phyloP scores from a whole-genome alignment of 2,797 vertebrate species.

The Sebastes glaucus region DNA sequence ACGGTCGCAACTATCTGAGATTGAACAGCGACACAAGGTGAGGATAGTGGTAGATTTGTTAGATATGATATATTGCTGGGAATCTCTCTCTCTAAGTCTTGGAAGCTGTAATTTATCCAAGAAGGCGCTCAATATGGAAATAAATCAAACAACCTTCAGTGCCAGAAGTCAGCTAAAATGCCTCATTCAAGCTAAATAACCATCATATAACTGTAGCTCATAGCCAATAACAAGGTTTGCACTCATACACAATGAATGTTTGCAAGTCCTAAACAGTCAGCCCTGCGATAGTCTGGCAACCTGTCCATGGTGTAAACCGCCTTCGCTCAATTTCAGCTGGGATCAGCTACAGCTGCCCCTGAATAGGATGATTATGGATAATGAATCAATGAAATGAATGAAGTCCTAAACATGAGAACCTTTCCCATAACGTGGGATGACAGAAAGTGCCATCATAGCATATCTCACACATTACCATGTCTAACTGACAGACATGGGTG shows the following conservation, averaged over 20 bases:
- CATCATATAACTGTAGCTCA: background rate
- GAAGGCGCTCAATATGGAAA: background rate
- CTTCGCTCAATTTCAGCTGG: too few relatives aligned
- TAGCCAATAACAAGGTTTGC: background rate
- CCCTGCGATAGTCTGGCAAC: too few relatives aligned
- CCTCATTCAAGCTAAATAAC: background rate
- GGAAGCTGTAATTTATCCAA: background rate
- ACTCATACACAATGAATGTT: too few relatives aligned
- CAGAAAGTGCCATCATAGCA: background rate
- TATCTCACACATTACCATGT: background rate
- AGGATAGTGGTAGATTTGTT: background rate
- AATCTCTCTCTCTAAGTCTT: background rate
- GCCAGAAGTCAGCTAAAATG: background rate
- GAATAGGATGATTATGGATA: too few relatives aligned
- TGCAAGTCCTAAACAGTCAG: too few relatives aligned
- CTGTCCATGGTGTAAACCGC: too few relatives aligned
- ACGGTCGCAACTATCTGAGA: constrained; percentile 90
- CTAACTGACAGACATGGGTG: background rate
- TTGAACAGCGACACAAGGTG: constrained; percentile 92
- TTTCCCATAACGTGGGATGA: background rate
- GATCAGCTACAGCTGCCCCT: too few relatives aligned
- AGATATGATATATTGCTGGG: background rate
- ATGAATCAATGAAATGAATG: too few relatives aligned
- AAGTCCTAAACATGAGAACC: background rate
- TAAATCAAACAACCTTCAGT: background rate